Conservation (phyloP, 2,113 vertebrate species). For the Plotosus lineatus region DNA sequence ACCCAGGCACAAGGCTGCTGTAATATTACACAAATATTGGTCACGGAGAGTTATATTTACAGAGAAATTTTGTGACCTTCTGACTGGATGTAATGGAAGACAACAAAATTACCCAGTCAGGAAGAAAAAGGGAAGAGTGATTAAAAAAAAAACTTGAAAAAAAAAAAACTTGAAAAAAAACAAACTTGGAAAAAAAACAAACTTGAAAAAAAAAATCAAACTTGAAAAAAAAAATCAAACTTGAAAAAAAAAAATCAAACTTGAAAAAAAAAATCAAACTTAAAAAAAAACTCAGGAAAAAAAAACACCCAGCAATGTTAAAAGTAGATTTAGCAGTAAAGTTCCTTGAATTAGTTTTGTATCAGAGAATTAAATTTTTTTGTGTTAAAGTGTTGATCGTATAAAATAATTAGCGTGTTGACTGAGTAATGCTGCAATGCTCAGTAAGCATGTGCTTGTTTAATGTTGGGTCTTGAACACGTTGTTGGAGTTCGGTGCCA, state of each 20-base stretch:
- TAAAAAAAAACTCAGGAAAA: no score
- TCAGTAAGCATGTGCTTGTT: neutral
- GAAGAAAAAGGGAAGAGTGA: neutral
- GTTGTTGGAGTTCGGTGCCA: neutral
- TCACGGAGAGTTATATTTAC: slow-evolving; percentile 39
- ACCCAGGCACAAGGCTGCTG: neutral
- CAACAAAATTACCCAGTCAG: neutral
- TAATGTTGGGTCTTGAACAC: neutral
- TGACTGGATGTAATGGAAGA: neutral
- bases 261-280: no score
- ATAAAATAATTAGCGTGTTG: neutral
- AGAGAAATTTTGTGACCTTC: slow-evolving; percentile 38
- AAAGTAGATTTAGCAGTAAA: neutral
- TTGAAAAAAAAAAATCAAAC: no score
- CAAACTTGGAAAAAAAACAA: no score
- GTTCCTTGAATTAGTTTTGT: neutral
- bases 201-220: no score
- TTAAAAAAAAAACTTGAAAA: neutral
- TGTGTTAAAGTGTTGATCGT: neutral
- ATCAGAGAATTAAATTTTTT: neutral
- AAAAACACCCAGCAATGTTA: neutral
- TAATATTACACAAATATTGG: slow-evolving; percentile 34
- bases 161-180: no score
- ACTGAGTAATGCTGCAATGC: neutral
- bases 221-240: no score